phyloP scores from a whole-genome alignment of 92 coral and sea anemone species.

The Porites cylindrica region DNA sequence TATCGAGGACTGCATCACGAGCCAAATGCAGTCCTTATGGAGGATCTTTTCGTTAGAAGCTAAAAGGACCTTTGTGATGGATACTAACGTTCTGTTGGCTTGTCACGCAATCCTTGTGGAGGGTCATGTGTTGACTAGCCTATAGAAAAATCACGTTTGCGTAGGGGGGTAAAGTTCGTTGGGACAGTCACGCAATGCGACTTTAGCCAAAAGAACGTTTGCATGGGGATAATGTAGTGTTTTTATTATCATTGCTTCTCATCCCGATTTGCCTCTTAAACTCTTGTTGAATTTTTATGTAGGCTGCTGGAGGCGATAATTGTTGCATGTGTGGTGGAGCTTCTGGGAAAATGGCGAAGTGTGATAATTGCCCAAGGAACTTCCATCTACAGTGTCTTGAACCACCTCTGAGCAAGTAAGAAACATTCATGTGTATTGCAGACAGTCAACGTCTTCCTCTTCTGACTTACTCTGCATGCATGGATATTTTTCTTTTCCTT shows the following conservation, averaged over 20 bases:
- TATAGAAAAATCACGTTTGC: no score
- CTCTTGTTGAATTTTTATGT: background rate
- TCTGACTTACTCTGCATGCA: background rate
- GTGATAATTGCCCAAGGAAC: constrained; percentile 98
- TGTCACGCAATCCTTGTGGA: no score
- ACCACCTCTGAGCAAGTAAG: constrained; percentile 97
- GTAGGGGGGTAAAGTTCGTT: no score
- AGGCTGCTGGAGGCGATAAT: constrained; percentile 98
- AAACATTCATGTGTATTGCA: background rate
- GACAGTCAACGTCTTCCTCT: background rate
- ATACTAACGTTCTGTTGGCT: no score
- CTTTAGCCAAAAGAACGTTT: no score
- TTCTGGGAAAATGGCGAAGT: constrained; percentile 93
- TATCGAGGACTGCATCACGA: no score
- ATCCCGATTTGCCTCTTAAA: background rate
- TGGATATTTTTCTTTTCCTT: background rate
- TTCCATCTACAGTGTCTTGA: constrained; percentile 96
- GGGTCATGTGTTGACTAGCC: no score
- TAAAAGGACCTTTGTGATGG: no score
- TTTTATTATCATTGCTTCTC: no score
- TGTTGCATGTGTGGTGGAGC: constrained; percentile 98
- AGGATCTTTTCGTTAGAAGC: background rate
- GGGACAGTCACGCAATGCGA: no score
- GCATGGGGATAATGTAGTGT: no score
- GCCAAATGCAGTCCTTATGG: background rate